Conservation (phyloP, 2,888 invertebrate genomes). For the Brachylomia viminalis region DNA sequence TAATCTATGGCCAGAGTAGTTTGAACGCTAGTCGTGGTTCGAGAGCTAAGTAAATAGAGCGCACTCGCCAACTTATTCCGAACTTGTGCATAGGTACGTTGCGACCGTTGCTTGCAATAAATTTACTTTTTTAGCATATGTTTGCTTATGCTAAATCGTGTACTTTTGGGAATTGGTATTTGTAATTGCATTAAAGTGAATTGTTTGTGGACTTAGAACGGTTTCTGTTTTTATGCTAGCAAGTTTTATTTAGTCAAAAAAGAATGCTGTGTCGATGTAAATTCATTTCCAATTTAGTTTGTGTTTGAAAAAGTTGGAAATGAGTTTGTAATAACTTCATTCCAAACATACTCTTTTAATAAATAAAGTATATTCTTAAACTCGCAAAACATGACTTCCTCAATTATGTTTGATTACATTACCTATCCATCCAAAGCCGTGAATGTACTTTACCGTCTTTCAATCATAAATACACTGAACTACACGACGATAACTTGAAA, state of each 20-base stretch:
- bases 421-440: background rate
- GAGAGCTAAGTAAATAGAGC: slow-evolving; percentile 84
- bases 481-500: slow-evolving; percentile 12
- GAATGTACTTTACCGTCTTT: background rate
- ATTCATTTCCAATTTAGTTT: background rate
- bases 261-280: background rate
- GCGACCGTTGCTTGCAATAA: slow-evolving; percentile 71
- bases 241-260: background rate
- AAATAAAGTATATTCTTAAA: background rate
- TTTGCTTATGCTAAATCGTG: slow-evolving; percentile 26
- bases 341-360: background rate
- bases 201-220: background rate
- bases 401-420: background rate
- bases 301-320: background rate
- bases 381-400: background rate
- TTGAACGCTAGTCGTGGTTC: slow-evolving; percentile 77
- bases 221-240: background rate
- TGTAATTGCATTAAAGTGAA: slow-evolving; percentile 2
- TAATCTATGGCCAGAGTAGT: slow-evolving; percentile 72
- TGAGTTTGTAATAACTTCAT: background rate
- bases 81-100: slow-evolving; percentile 75
- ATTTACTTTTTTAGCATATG: slow-evolving; percentile 75
- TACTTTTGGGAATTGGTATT: slow-evolving; percentile 26
- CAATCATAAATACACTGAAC: slow-evolving; percentile 18
- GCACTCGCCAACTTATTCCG: slow-evolving; percentile 81